Evolutionary conservation across 2,113 vertebrate genomes (phyloP).

Genomic region (Hucho hucho): DNA sequence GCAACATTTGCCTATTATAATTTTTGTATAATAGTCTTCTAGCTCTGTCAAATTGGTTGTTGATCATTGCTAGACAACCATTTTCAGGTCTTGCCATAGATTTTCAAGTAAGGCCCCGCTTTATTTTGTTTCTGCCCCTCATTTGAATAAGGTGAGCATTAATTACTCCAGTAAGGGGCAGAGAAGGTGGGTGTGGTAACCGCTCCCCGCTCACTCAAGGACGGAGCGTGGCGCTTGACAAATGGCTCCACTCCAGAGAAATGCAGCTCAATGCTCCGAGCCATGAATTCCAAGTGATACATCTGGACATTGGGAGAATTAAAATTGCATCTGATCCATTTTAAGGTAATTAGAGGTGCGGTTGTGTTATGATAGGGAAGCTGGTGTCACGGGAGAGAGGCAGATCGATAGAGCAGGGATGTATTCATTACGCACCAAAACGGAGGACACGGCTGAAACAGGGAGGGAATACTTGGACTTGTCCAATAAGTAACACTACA

Average conservation of each 20-base stretch:
- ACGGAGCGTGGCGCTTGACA: slow-evolving; percentile 4
- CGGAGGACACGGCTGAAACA: too few relatives aligned
- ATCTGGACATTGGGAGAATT: neutral
- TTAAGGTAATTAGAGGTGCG: neutral
- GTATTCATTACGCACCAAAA: neutral
- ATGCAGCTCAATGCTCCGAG: neutral
- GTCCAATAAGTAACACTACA: too few relatives aligned
- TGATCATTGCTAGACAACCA: too few relatives aligned
- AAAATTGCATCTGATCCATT: slow-evolving; percentile 7
- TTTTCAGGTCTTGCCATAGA: too few relatives aligned
- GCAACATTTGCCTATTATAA: too few relatives aligned
- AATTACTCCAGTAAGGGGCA: slow-evolving; percentile 15
- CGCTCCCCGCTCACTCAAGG: slow-evolving; percentile 12
- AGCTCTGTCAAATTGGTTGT: too few relatives aligned
- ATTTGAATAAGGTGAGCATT: slow-evolving; percentile 34
- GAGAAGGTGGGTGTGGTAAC: neutral
- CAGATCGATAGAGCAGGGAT: neutral
- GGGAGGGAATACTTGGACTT: too few relatives aligned
- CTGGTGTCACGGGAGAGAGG: neutral
- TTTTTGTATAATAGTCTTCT: too few relatives aligned
- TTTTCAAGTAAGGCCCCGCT: neutral
- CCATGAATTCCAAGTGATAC: slow-evolving; percentile 1
- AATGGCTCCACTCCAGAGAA: slow-evolving; percentile 7
- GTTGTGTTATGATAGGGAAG: neutral
- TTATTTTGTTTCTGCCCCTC: slow-evolving; percentile 13